These are phyloP conservation scores for Patella depressa DNA, from an alignment of 2,888 invertebrate genomes.

Conservation along the genomic window DNA sequence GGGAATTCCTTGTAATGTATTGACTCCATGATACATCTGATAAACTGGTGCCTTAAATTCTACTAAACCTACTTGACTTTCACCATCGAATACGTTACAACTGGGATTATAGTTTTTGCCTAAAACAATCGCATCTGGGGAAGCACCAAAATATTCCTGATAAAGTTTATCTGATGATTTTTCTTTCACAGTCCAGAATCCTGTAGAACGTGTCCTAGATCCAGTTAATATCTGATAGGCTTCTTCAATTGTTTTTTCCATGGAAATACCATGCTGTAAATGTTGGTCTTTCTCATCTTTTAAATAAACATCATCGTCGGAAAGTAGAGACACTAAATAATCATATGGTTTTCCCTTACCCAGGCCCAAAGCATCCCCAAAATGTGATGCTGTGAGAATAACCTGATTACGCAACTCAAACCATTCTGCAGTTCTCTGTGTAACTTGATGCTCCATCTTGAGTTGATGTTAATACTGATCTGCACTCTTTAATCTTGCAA, in stretches of 20 bases:
- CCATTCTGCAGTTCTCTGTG: slow-evolving; percentile 53
- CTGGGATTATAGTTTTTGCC: slow-evolving; percentile 14
- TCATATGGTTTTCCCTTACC: slow-evolving; percentile 55
- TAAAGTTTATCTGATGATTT: slow-evolving; percentile 19
- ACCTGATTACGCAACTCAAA: slow-evolving; percentile 44
- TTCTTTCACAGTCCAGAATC: slow-evolving; percentile 52
- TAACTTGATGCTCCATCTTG: slow-evolving; percentile 49
- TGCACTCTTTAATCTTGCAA: background rate
- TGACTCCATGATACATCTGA: slow-evolving; percentile 38
- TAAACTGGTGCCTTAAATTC: slow-evolving; percentile 59
- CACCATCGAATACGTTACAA: background rate
- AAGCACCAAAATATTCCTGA: slow-evolving; percentile 39
- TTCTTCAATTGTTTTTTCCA: slow-evolving; percentile 50
- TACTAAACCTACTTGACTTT: slow-evolving; percentile 45
- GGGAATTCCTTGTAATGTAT: slow-evolving; percentile 42
- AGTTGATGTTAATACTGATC: background rate
- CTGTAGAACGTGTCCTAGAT: slow-evolving; percentile 41
- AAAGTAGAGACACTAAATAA: slow-evolving; percentile 44
- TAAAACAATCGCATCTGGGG: slow-evolving; percentile 55
- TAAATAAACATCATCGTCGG: slow-evolving; percentile 27
- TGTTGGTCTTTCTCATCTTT: slow-evolving; percentile 25
- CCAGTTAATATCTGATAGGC: slow-evolving; percentile 57
- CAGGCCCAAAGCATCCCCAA: slow-evolving; percentile 59
- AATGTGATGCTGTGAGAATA: slow-evolving; percentile 52
- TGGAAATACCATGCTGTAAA: slow-evolving; percentile 44